Evolutionary conservation across 2,113 vertebrate genomes (phyloP).

Genomic region (Lathamus discolor): DNA sequence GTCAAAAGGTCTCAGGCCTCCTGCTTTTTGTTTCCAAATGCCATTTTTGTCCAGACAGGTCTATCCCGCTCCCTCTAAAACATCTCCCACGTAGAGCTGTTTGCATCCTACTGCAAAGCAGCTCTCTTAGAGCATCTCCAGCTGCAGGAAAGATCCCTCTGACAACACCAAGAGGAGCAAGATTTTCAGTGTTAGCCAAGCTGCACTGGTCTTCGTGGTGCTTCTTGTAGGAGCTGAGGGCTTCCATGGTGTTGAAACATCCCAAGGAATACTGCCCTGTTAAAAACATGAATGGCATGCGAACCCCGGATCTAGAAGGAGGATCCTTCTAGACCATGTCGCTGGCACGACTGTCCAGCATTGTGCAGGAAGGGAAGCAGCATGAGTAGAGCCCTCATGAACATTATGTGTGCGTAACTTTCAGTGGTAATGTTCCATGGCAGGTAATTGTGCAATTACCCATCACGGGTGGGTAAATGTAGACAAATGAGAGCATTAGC

Average conservation of each 20-base stretch:
- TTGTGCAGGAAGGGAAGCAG: neutral
- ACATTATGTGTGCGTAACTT: neutral
- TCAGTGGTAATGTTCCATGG: conserved; percentile 22
- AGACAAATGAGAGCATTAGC: conserved; percentile 43
- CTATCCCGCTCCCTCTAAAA: neutral
- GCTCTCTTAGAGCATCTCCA: neutral
- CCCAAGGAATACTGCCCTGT: neutral
- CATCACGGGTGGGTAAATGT: neutral
- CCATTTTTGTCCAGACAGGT: neutral
- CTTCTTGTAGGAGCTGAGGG: neutral
- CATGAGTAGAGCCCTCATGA: neutral
- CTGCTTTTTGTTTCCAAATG: neutral
- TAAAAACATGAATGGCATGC: neutral
- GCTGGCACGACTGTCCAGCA: neutral
- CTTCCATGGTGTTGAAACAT: neutral
- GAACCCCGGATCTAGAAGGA: neutral
- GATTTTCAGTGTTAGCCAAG: neutral
- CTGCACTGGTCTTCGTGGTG: neutral
- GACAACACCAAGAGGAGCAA: neutral
- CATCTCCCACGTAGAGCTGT: neutral
- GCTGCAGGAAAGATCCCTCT: neutral
- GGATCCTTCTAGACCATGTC: rapidly evolving
- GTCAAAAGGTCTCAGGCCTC: neutral
- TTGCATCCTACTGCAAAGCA: neutral
- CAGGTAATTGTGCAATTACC: conserved; percentile 41